phyloP scores from a whole-genome alignment of 2,113 vertebrate genomes.

The Clinocottus analis region DNA sequence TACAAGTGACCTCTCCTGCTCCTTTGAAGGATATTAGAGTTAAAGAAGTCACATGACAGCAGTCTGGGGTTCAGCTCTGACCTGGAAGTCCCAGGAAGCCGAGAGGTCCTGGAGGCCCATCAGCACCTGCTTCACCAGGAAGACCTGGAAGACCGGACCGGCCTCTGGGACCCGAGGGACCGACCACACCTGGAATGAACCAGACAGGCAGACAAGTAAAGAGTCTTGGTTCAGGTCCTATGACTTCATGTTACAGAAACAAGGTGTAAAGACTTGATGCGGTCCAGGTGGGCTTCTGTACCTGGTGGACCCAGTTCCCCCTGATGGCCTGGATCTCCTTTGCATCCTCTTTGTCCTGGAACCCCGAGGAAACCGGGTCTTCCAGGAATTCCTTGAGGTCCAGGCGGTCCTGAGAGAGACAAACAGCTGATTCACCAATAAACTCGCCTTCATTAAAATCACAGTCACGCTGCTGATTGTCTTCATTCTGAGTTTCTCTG shows the following conservation, averaged over 20 bases:
- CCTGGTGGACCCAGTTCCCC: constrained; percentile 67
- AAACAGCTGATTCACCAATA: not conserved
- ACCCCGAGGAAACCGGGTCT: constrained; percentile 49
- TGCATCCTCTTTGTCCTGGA: constrained; percentile 69
- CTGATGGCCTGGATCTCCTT: constrained; percentile 57
- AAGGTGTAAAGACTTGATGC: not conserved
- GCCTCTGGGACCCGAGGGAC: constrained; percentile 75
- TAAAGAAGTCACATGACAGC: too few species aligned
- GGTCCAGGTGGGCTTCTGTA: constrained; percentile 19
- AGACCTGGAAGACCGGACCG: constrained; percentile 68
- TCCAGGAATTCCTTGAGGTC: constrained; percentile 67
- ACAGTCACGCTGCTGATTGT: too few species aligned
- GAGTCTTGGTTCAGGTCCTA: not conserved
- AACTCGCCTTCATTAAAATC: not conserved
- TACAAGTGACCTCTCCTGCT: too few species aligned
- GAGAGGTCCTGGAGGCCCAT: constrained; percentile 61
- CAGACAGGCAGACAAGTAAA: not conserved
- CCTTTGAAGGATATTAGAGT: too few species aligned
- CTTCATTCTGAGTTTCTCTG: not conserved
- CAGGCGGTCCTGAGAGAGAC: constrained; percentile 53
- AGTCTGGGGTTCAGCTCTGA: constrained; percentile 24
- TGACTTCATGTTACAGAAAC: not conserved
- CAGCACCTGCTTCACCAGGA: constrained; percentile 60
- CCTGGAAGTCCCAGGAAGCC: constrained; percentile 73
- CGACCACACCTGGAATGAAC: constrained; percentile 67